Base-by-base conservation (phyloP, 2,113 vertebrate species). In the Mystacornis crossleyi region DNA sequence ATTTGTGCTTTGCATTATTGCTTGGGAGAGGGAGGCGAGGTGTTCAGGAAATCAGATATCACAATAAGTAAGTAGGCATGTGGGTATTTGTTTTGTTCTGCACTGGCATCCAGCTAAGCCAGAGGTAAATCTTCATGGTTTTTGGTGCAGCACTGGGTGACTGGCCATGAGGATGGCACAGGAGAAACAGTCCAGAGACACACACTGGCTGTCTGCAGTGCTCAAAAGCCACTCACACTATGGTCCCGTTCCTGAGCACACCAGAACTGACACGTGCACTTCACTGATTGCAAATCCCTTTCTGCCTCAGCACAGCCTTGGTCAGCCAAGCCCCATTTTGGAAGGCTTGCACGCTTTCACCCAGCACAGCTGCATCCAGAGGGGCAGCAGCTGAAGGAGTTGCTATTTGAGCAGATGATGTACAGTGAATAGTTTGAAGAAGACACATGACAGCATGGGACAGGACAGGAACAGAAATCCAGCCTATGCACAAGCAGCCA, bases 1-100 rank as follows among this genome's bases (percentile, higher is more conserved):
- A 81, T 91, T 86, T 71, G 51, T 34, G 26, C 82, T 64, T 78
- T 88, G 34, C 51, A 15, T 60, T 92, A 73, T 64, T 90, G 79
- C 53, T 60, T 60, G 36, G 36, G 61, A 61, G 48, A 77, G 43
- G 21, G 17, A 40, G 66, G 43, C 17, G 13, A 47, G 48, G 34
- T 26, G 11, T 75, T 91, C 51, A 78, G 81, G 84, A 86, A 58
- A 80, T 70, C 47, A 58, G 67, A 66, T 48, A 54, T 47, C 29
- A 47, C 50, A 48, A 45, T 78, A 88, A 93, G 78, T 90, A 70
- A 89, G 25, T 48, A 67, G 60, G 25, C 34, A 33, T 13, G 7
- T 66, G 79, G 42, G 15, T 54, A 48, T 83, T 92, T 86, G 29
- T 74, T 88, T 74, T 53, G 28, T 29, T 95, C 67, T 92, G 51